phyloP scores from a whole-genome alignment of 2,888 invertebrate species.

The Ennomos fuscantarius region DNA sequence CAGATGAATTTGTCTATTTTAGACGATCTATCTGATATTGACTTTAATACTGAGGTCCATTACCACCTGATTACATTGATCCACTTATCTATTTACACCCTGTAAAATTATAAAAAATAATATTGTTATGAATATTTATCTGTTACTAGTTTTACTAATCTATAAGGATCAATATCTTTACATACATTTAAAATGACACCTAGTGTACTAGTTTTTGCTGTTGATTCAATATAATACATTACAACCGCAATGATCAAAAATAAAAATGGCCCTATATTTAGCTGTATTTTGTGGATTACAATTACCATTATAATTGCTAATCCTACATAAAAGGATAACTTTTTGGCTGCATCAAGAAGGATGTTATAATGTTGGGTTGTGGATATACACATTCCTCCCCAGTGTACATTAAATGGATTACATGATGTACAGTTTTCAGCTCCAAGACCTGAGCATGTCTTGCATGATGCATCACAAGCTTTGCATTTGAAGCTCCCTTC shows the following conservation, averaged over 20 bases:
- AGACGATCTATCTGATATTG: too few relatives aligned
- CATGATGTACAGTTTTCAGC: conserved; percentile 94
- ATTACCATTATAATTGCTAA: conserved; percentile 32
- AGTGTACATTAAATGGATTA: conserved; percentile 67
- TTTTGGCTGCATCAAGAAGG: conserved; percentile 52
- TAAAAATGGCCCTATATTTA: conserved; percentile 54
- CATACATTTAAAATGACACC: conserved; percentile 45
- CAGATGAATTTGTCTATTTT: too few relatives aligned
- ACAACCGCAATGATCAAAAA: conserved; percentile 55
- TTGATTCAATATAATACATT: conserved; percentile 62
- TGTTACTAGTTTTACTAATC: too few relatives aligned
- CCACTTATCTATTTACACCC: too few relatives aligned
- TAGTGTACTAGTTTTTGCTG: conserved; percentile 46
- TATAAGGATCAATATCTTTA: conserved; percentile 22
- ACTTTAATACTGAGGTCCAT: too few relatives aligned
- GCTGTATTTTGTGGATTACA: conserved; percentile 43
- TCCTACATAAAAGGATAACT: conserved; percentile 57
- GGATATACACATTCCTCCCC: conserved; percentile 67
- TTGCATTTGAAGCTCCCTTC: conserved; percentile 93
- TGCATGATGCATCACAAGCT: conserved; percentile 93
- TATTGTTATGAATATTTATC: too few relatives aligned
- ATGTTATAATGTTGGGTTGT: conserved; percentile 53
- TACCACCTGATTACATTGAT: too few relatives aligned
- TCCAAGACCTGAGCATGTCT: conserved; percentile 93
- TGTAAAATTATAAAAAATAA: too few relatives aligned